Percentiles rank a stretch among this genome's conserved stretches.
Conservation (phyloP, 2,797 vertebrate species). For the Borostomias antarcticus region DNA sequence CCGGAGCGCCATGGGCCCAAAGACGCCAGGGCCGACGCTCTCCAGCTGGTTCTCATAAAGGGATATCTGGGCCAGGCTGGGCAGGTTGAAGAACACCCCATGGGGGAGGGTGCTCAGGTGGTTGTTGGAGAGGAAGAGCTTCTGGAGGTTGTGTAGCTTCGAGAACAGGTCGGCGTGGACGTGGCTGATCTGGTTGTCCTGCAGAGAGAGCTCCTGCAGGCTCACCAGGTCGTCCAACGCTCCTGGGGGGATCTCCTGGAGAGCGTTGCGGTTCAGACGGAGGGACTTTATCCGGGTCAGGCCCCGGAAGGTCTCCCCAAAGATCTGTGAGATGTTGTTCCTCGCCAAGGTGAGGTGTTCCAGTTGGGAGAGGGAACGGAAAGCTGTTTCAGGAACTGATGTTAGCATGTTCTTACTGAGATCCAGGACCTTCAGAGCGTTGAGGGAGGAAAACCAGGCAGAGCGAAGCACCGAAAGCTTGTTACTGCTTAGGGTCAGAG, state of each 20-base stretch:
- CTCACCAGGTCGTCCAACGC: constrained; percentile 79
- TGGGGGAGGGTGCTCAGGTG: constrained; percentile 77
- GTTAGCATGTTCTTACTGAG: constrained; percentile 64
- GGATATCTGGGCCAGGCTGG: constrained; percentile 78
- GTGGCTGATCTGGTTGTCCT: constrained; percentile 82
- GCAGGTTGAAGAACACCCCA: constrained; percentile 83
- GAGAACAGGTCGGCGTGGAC: constrained; percentile 81
- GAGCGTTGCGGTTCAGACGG: constrained; percentile 83
- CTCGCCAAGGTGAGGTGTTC: constrained; percentile 77
- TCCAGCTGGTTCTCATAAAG: constrained; percentile 84
- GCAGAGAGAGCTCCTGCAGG: constrained; percentile 83
- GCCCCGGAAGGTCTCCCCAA: constrained; percentile 73
- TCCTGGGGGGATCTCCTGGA: constrained; percentile 76
- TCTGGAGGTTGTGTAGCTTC: constrained; percentile 80
- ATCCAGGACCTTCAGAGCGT: constrained; percentile 51
- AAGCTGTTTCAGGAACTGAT: constrained; percentile 62
- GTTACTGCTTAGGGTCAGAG: constrained; percentile 81
- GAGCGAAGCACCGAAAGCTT: constrained; percentile 75
- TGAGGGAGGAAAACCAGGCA: constrained; percentile 58
- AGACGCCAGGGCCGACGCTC: constrained; percentile 75
- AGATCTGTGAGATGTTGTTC: constrained; percentile 80
- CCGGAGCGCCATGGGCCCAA: constrained; percentile 81
- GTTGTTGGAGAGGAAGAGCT: constrained; percentile 89
- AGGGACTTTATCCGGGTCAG: constrained; percentile 79
- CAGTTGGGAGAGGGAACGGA: constrained; percentile 77